Evolutionary conservation across 2,113 vertebrate genomes (phyloP), one percentile per base, ranked within the genome.

Genomic region (Pangasianodon gigas): DNA sequence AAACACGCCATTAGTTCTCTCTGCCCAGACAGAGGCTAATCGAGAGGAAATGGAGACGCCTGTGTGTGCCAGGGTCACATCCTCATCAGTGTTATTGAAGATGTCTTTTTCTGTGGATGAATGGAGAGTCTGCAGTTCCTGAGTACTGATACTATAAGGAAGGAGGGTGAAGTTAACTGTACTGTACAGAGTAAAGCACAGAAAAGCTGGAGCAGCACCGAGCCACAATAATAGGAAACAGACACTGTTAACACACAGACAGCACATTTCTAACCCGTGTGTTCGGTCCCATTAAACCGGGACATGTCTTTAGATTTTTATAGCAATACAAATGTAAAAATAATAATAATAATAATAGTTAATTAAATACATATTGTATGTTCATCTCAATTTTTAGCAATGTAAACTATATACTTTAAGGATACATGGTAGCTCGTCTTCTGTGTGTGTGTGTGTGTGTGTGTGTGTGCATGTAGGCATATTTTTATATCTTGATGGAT

Each of bases 11-110:
- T 85, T 83, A 58, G n/a, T 86, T 75, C 56, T 46, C 46, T 21
- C 83, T 69, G 75, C 65, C 74, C 67, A 29, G 69, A 85, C 84
- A 29, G 54, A 77, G 74, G 46, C 75, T 80, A 60, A 88, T 85
- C 56, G 44, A 41, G 37, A 89, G 62, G 90, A 82, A 88, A 91
- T 29, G 54, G 87, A 89, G 84, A 48, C 41, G 51, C 58, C 56
- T 52, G 56, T 79, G 65, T 29, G n/a, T 51, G 65, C 90, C 56
- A 80, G 75, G 62, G 74, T 88, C 81, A 83, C 84, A 52, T 89
- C 80, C 88, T 89, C 48, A 5, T 84, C 46, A 58, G 10, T 88
- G 60, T 85, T 88, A 83, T 29, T 86, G 65, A 75, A 89, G 90
- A 77, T 83, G 52, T 89, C 18, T 71, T 75, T 79, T 51, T 67